Percentiles rank a stretch among this genome's conserved stretches.
phyloP scores from a whole-genome alignment of 2,797 vertebrate species.

The Nothura maculosa region DNA sequence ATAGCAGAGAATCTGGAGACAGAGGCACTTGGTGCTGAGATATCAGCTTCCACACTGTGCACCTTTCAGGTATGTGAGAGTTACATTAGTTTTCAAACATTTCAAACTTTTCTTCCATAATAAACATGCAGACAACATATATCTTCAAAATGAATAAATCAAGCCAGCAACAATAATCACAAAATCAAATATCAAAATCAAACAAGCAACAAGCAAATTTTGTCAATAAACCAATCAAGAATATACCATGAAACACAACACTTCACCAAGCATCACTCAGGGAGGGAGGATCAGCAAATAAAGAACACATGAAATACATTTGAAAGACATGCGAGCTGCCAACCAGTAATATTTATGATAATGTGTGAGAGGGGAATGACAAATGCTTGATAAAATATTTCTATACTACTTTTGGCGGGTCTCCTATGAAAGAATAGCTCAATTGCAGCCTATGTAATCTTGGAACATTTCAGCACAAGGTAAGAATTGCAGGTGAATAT shows the following conservation, averaged over 20 bases:
- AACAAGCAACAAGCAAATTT: not conserved
- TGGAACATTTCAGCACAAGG: not conserved
- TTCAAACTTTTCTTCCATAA: not conserved
- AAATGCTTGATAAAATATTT: conserved; percentile 46
- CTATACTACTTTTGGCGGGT: conserved; percentile 14
- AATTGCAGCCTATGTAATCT: not conserved
- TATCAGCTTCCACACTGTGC: too few relatives aligned
- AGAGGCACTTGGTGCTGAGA: not conserved
- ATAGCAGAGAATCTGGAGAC: not conserved
- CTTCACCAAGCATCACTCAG: not conserved
- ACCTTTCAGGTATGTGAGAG: rapidly evolving
- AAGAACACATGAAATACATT: not conserved
- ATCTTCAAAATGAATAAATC: not conserved
- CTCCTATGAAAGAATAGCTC: conserved; percentile 33
- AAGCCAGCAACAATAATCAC: not conserved
- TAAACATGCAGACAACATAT: not conserved
- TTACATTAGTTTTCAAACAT: not conserved
- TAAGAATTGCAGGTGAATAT: conserved; percentile 4
- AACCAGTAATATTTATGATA: not conserved
- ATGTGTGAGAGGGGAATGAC: not conserved
- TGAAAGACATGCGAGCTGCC: not conserved
- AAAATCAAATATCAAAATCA: not conserved
- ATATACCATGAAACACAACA: not conserved
- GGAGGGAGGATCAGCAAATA: not conserved
- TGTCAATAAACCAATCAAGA: not conserved